Evolutionary conservation across 2,797 vertebrate genomes (phyloP).

Genomic region (Cossypha polioptera): DNA sequence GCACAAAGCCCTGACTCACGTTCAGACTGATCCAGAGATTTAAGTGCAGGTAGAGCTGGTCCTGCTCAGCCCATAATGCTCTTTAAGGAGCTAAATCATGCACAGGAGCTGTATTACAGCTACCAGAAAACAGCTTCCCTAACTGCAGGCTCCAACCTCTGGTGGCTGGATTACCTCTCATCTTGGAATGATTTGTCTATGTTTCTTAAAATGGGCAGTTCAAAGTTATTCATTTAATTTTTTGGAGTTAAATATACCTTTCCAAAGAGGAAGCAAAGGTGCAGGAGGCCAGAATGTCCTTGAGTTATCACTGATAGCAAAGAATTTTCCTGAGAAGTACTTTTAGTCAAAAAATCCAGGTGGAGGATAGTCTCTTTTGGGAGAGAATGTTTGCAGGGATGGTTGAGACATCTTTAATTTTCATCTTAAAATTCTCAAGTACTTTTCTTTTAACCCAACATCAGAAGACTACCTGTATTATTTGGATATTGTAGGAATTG

Average conservation of each 20-base stretch:
- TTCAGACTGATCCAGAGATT: neutral
- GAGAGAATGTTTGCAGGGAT: neutral
- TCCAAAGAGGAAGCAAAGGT: neutral
- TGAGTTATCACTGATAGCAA: neutral
- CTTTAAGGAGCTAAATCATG: neutral
- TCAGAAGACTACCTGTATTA: neutral
- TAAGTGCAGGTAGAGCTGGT: neutral
- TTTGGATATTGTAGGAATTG: neutral
- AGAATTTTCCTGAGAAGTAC: neutral
- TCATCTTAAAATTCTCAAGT: neutral
- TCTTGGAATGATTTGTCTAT: neutral
- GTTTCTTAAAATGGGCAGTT: neutral
- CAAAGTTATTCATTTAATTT: neutral
- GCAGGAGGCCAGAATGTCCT: neutral
- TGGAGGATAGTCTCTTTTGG: neutral
- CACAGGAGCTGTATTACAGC: neutral
- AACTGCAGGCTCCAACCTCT: neutral
- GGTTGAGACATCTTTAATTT: neutral
- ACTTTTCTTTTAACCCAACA: neutral
- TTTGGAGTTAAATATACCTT: neutral
- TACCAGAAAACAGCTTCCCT: neutral
- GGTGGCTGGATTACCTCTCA: neutral
- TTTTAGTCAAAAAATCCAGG: neutral
- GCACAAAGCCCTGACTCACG: neutral
- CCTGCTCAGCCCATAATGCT: neutral